Base-by-base conservation (phyloP, 2,888 invertebrate species). In the Malthinus flaveolus region DNA sequence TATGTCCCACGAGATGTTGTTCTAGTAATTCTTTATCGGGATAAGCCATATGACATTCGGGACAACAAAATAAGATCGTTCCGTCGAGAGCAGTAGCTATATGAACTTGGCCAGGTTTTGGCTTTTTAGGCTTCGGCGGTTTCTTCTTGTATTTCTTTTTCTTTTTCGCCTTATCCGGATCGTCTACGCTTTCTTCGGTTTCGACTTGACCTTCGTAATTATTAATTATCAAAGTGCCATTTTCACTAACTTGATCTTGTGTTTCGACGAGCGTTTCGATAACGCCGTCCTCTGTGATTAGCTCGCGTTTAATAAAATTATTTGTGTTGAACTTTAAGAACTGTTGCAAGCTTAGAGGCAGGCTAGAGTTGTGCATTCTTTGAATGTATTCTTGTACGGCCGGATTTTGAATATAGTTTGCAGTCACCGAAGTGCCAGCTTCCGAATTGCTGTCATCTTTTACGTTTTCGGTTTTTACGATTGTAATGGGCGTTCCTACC, bases 131-230 rank as follows among this genome's bases (percentile, higher is more conserved):
- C 73, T 89, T 89, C 1, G 89, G 85, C 0, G 89, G 86, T 75
- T 90, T 90, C 79, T 90, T 90, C 82, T 90, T 90, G 77, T 89
- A 88, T 70, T 89, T 89, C 80, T 90, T 89, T 81, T 90, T 90
- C 74, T 88, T 88, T 71, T 70, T 74, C 15, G 71, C 72, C 37
- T 75, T 75, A 32, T 75, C 74, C 3, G 72, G 71, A 59, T 76
- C 75, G 31, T 76, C 76, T 1, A 68, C 66, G 44, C 62, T 69
- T 55, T 75, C 78, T 55, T 78, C 79, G 54, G 72, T 72, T 55
- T 76, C 75, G 61, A 76, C 72, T 57, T 78, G 78, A 36, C 69
- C 73, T 51, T 75, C 75, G 5, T 76, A 73, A 52, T 75, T 75
- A 63, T 78, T 75, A 68, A 78, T 70, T 23, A 78, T 72, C 12